phyloP scores from a whole-genome alignment of 2,113 vertebrate genomes.

The Festucalex cinctus region DNA sequence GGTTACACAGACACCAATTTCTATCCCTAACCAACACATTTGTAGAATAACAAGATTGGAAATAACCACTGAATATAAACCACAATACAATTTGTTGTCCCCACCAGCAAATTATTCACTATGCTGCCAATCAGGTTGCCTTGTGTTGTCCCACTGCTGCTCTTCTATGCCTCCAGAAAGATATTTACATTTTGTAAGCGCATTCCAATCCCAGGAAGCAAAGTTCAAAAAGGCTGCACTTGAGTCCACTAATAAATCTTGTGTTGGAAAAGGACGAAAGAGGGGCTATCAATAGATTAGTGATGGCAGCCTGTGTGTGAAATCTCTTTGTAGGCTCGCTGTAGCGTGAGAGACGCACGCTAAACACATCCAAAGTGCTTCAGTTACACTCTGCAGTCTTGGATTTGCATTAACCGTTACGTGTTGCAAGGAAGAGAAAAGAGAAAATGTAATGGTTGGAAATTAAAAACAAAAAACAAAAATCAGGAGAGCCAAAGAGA shows the following conservation, averaged over 20 bases:
- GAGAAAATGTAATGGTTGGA: conserved; percentile 11
- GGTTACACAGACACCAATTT: conserved; percentile 3
- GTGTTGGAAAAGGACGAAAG: conserved; percentile 22
- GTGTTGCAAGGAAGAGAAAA: conserved; percentile 41
- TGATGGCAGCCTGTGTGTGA: conserved; percentile 56
- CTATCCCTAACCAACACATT: conserved; percentile 19
- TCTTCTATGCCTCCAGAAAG: conserved; percentile 13
- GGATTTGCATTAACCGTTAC: conserved; percentile 66
- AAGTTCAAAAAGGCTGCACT: conserved; percentile 39
- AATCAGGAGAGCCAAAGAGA: not conserved
- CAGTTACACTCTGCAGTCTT: conserved; percentile 63
- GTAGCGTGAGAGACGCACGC: conserved; percentile 28
- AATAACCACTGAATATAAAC: conserved; percentile 14
- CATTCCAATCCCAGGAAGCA: conserved; percentile 17
- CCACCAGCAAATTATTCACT: conserved; percentile 27
- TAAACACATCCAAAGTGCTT: conserved; percentile 54
- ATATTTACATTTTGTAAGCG: conserved; percentile 26
- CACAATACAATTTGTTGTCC: conserved; percentile 16
- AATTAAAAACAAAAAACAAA: not conserved
- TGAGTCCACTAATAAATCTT: conserved; percentile 48
- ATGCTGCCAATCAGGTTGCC: conserved; percentile 6
- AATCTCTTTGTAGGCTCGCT: conserved; percentile 54
- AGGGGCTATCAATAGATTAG: conserved; percentile 51
- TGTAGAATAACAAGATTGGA: conserved; percentile 15
- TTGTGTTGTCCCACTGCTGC: conserved; percentile 13